Percentiles rank a stretch among this genome's conserved stretches.
phyloP scores from a whole-genome alignment of 2,888 invertebrate species.

The Lasioglossum marginatum region DNA sequence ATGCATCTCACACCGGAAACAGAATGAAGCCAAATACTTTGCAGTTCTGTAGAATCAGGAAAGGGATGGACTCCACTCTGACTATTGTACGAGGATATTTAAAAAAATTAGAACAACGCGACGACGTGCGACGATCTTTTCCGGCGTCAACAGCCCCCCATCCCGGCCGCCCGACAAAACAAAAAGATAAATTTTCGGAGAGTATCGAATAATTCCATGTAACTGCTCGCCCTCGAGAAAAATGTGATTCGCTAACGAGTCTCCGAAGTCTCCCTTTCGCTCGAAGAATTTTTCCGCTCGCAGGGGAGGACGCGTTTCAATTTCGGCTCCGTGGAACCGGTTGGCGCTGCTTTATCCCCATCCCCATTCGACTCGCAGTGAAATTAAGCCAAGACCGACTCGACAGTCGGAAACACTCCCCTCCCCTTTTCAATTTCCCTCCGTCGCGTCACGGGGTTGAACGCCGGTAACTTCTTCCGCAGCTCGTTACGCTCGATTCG shows the following conservation, averaged over 20 bases:
- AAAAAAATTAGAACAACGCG: not conserved
- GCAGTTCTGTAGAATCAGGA: not conserved
- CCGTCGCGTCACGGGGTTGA: not conserved
- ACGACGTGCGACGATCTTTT: not conserved
- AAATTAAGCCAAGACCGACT: not conserved
- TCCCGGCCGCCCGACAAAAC: not conserved
- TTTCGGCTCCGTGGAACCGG: not conserved
- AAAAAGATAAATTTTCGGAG: not conserved
- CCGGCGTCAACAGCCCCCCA: not conserved
- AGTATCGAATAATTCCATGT: not conserved
- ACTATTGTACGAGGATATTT: too few relatives aligned
- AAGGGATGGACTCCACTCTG: too few relatives aligned
- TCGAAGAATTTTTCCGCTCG: not conserved
- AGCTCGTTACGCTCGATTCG: conserved; percentile 8
- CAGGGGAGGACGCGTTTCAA: not conserved
- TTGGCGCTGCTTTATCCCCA: not conserved
- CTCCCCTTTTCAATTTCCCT: not conserved
- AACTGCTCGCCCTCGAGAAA: not conserved
- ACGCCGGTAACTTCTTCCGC: not conserved
- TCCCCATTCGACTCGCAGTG: not conserved
- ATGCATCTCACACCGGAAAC: not conserved
- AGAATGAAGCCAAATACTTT: not conserved
- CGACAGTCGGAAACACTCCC: not conserved
- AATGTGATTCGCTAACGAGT: not conserved
- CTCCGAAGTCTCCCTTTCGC: not conserved